phyloP scores from a whole-genome alignment of 2,888 invertebrate species.

The Rotaria macrura region DNA sequence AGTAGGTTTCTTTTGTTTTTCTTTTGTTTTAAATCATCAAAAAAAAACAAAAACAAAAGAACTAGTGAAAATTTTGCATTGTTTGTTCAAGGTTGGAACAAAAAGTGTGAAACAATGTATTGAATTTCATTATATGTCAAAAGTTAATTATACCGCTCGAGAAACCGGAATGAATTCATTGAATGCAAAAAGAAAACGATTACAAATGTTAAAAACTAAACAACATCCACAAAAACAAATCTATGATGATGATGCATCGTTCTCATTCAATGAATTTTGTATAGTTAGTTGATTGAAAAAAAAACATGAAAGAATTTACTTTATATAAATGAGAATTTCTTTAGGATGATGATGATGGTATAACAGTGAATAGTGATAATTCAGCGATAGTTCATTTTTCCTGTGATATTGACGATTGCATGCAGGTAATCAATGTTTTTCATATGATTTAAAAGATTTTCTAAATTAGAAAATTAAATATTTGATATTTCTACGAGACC shows the following conservation, averaged over 20 bases:
- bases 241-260: not conserved
- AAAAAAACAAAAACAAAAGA: too few relatives aligned
- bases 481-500: too few relatives aligned
- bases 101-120: constrained; percentile 81
- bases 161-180: not conserved
- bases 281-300: not conserved
- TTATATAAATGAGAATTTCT: not conserved
- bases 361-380: not conserved
- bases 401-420: not conserved
- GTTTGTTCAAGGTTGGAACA: constrained; percentile 59
- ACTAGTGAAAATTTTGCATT: too few relatives aligned
- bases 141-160: constrained; percentile 48
- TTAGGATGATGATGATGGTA: not conserved
- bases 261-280: not conserved
- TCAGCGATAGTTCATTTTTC: not conserved
- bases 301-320: not conserved
- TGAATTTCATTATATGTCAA: constrained; percentile 98
- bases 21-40: too few relatives aligned
- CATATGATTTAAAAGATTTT: too few relatives aligned
- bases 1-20: not conserved
- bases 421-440: not conserved
- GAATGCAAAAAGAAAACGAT: not conserved
- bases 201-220: not conserved
- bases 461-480: too few relatives aligned
- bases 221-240: not conserved